Conservation (phyloP, 2,888 invertebrate genomes). For the Aporophyla nigra region DNA sequence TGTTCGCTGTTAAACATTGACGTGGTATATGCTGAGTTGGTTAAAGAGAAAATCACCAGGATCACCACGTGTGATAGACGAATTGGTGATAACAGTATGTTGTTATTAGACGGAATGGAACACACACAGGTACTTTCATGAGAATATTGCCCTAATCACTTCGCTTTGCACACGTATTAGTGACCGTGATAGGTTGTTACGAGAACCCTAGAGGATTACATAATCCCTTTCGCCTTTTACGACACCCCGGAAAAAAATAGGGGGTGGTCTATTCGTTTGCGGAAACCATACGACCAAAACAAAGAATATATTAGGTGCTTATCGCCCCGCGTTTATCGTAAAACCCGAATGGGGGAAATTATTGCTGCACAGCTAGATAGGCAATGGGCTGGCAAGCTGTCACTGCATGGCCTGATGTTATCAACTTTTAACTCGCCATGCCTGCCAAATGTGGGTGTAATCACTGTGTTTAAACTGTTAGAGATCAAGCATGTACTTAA, state of each 20-base stretch:
- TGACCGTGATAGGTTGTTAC: slow-evolving; percentile 37
- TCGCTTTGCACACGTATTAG: slow-evolving; percentile 18
- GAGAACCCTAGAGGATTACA: slow-evolving; percentile 28
- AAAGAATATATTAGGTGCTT: slow-evolving; percentile 58
- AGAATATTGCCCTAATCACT: slow-evolving; percentile 28
- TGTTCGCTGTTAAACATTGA: neutral
- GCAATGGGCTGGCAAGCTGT: slow-evolving; percentile 59
- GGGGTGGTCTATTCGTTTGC: slow-evolving; percentile 34
- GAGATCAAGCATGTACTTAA: slow-evolving; percentile 29
- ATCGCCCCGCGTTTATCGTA: slow-evolving; percentile 53
- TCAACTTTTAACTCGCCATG: slow-evolving; percentile 50
- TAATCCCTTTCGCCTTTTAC: slow-evolving; percentile 31
- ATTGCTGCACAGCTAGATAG: slow-evolving; percentile 54
- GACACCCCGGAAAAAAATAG: slow-evolving; percentile 22
- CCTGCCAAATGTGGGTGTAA: slow-evolving; percentile 56
- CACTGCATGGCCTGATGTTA: slow-evolving; percentile 49
- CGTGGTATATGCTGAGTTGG: neutral
- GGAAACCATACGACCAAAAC: slow-evolving; percentile 54
- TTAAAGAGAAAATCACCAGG: neutral
- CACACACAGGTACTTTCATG: neutral
- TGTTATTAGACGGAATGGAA: neutral
- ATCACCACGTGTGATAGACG: neutral
- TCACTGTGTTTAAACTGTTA: slow-evolving; percentile 35
- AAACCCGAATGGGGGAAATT: slow-evolving; percentile 54
- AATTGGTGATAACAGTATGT: neutral